Evolutionary conservation across 2,888 invertebrate genomes (phyloP).

Genomic region (Yponomeuta cagnagella): DNA sequence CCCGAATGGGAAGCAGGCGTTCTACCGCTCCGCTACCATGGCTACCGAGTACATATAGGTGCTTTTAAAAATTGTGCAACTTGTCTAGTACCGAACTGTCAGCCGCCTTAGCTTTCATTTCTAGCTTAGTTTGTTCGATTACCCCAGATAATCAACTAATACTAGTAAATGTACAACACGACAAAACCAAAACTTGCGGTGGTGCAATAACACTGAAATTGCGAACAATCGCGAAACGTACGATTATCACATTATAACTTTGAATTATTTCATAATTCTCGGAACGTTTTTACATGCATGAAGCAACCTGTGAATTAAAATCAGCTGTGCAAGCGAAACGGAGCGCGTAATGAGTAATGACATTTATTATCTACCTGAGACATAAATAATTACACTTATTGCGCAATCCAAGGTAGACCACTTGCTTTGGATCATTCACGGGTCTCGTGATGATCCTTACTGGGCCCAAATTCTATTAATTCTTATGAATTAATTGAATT

Average conservation of each 20-base stretch:
- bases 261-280: background rate
- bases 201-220: background rate
- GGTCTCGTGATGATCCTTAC: too few species aligned
- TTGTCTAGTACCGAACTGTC: too few species aligned
- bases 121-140: too few species aligned
- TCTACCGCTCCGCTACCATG: too few species aligned
- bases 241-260: background rate
- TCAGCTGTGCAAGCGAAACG: background rate
- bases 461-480: too few species aligned
- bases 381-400: background rate
- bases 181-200: background rate
- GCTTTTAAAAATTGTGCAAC: too few species aligned
- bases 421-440: too few species aligned
- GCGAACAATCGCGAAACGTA: background rate
- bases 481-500: too few species aligned
- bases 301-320: constrained; percentile 1
- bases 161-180: background rate
- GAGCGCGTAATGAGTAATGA: background rate
- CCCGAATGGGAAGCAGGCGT: too few species aligned
- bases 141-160: too few species aligned
- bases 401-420: background rate
- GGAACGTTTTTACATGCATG: constrained; percentile 1
- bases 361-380: background rate
- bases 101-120: too few species aligned
- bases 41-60: too few species aligned